These are phyloP conservation scores for Yponomeuta malinellus DNA, from an alignment of 2,888 invertebrate genomes.

Conservation along the genomic window DNA sequence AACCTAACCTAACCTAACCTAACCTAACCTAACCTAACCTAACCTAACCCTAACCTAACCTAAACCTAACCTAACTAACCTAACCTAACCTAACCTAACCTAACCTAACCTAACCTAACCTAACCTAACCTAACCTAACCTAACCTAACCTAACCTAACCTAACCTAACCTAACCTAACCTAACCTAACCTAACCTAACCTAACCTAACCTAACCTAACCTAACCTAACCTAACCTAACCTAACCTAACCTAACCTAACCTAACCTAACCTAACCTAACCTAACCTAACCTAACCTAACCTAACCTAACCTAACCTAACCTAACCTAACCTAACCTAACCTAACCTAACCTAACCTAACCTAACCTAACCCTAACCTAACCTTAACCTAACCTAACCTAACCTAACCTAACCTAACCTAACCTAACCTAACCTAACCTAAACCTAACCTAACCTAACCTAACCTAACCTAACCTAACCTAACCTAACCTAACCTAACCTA, in stretches of 20 bases:
- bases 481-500: too few relatives aligned
- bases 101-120: conserved; percentile 24
- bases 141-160: conserved; percentile 20
- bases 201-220: conserved; percentile 25
- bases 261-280: conserved; percentile 23
- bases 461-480: too few relatives aligned
- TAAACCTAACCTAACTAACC: conserved; percentile 23
- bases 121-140: conserved; percentile 24
- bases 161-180: conserved; percentile 24
- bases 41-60: conserved; percentile 24
- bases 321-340: conserved; percentile 18
- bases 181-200: conserved; percentile 26
- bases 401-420: background rate
- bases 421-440: conserved; percentile 15
- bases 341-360: conserved; percentile 9
- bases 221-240: conserved; percentile 20
- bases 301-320: conserved; percentile 19
- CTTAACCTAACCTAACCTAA: too few relatives aligned
- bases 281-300: conserved; percentile 24
- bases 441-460: background rate
- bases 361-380: conserved; percentile 3
- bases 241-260: conserved; percentile 20
- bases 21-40: conserved; percentile 23
- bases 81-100: conserved; percentile 23
- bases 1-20: conserved; percentile 20